These are phyloP conservation scores for Drosophila anomalipes DNA, from an alignment of 2,888 invertebrate species.

Conservation along the genomic window DNA sequence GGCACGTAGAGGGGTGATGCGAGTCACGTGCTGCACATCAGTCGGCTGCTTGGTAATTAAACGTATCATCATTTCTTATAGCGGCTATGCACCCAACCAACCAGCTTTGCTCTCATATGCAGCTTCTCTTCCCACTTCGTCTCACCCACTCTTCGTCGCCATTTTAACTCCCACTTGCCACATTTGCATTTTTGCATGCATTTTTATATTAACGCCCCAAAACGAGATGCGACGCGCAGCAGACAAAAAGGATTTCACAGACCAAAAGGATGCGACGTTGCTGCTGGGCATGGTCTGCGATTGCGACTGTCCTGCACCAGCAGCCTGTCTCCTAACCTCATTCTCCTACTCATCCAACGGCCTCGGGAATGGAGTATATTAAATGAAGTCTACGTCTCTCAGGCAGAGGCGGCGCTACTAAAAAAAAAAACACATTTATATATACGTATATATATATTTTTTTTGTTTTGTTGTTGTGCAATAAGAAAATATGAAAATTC, in stretches of 20 bases:
- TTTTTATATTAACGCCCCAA: slow-evolving; percentile 76
- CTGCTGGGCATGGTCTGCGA: slow-evolving; percentile 74
- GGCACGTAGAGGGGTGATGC: slow-evolving; percentile 15
- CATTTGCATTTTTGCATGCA: slow-evolving; percentile 75
- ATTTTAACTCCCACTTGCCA: slow-evolving; percentile 38
- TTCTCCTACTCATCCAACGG: background rate
- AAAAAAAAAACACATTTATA: slow-evolving; percentile 14
- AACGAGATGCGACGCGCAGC: slow-evolving; percentile 67
- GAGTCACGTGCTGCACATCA: slow-evolving; percentile 75
- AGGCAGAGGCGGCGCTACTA: slow-evolving; percentile 38
- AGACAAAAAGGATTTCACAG: slow-evolving; percentile 73
- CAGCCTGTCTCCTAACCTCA: background rate
- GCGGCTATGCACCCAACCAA: slow-evolving; percentile 10
- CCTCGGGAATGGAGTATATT: slow-evolving; percentile 65
- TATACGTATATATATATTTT: slow-evolving; percentile 11
- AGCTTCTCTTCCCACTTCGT: background rate
- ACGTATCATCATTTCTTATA: slow-evolving; percentile 77
- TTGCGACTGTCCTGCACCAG: slow-evolving; percentile 58
- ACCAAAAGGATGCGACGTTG: slow-evolving; percentile 76
- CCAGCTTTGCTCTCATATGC: slow-evolving; percentile 27
- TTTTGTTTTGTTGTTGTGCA: slow-evolving; percentile 27
- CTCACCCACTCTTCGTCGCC: background rate
- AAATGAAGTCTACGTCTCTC: slow-evolving; percentile 72
- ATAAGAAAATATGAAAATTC: slow-evolving; percentile 80
- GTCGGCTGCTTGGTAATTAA: slow-evolving; percentile 70